Conservation (phyloP, 1,140 invertebrate species). For the Drosophila equinoxialis region DNA sequence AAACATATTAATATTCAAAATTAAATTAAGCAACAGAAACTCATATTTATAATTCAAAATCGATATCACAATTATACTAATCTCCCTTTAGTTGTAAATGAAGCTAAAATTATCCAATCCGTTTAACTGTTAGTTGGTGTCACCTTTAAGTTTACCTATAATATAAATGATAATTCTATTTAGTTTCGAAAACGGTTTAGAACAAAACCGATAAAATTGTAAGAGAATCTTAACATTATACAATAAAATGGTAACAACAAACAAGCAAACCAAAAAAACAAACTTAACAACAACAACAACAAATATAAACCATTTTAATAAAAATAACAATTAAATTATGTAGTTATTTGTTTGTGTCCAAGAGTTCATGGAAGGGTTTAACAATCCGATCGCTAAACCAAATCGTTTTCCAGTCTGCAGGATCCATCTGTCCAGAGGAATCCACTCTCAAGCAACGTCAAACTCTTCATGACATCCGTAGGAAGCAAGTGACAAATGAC, state of each 20-base stretch:
- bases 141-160: slow-evolving; percentile 4
- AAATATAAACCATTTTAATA: slow-evolving; percentile 64
- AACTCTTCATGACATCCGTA: too few relatives aligned
- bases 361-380: too few relatives aligned
- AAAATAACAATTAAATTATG: slow-evolving; percentile 69
- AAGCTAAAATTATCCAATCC: neutral
- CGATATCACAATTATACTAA: neutral
- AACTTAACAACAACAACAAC: neutral
- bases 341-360: neutral
- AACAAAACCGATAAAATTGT: neutral
- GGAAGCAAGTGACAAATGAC: too few relatives aligned
- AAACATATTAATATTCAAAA: neutral
- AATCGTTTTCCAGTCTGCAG: too few relatives aligned
- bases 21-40: neutral
- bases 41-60: slow-evolving; percentile 1
- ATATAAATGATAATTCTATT: neutral
- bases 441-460: too few relatives aligned
- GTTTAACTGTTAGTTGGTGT: slow-evolving; percentile 13
- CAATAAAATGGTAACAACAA: slow-evolving; percentile 20
- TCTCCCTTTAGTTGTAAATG: neutral
- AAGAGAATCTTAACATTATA: slow-evolving; percentile 10
- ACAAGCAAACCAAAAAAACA: slow-evolving; percentile 14
- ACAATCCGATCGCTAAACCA: too few relatives aligned
- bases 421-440: too few relatives aligned
- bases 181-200: neutral